These are phyloP conservation scores for Ricordea florida DNA, from an alignment of 92 coral and sea anemone genomes.

Conservation along the genomic window DNA sequence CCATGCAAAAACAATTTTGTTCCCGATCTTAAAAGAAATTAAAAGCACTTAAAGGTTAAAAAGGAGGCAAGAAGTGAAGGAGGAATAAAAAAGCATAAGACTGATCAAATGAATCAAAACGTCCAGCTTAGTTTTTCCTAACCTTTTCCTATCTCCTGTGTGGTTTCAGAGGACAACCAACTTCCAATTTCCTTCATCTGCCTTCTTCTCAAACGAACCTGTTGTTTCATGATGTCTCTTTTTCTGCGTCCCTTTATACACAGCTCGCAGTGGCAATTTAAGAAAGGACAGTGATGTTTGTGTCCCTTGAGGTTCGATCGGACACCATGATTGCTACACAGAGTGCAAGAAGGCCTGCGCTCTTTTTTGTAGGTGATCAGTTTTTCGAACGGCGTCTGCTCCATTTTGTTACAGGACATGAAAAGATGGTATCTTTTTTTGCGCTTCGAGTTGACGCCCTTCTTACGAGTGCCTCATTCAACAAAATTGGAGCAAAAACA, in stretches of 20 bases:
- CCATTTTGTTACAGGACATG: slow-evolving; percentile 6
- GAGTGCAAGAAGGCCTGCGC: slow-evolving; percentile 67
- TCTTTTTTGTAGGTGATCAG: not conserved
- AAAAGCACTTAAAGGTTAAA: too few relatives aligned
- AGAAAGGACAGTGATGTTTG: slow-evolving; percentile 63
- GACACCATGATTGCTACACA: slow-evolving; percentile 77
- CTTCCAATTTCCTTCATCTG: slow-evolving; percentile 71
- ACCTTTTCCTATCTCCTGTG: slow-evolving; percentile 6
- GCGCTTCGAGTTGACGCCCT: too few relatives aligned
- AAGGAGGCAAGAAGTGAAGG: too few relatives aligned
- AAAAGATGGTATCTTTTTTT: too few relatives aligned
- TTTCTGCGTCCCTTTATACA: slow-evolving; percentile 68
- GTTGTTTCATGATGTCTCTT: slow-evolving; percentile 74
- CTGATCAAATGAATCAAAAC: not conserved
- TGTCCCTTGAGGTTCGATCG: slow-evolving; percentile 70
- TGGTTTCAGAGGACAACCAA: not conserved
- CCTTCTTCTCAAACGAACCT: slow-evolving; percentile 78
- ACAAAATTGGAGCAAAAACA: too few relatives aligned
- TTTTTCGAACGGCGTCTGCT: slow-evolving; percentile 1
- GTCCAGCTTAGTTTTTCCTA: not conserved
- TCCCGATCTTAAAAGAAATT: too few relatives aligned
- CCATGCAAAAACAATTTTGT: too few relatives aligned
- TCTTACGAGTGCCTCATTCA: too few relatives aligned
- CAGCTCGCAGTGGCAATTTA: slow-evolving; percentile 56
- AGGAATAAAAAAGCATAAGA: too few relatives aligned